Evolutionary conservation across 1,140 invertebrate genomes (phyloP), one percentile per base, ranked within the genome.

Genomic region (Trichonephila clavata): DNA sequence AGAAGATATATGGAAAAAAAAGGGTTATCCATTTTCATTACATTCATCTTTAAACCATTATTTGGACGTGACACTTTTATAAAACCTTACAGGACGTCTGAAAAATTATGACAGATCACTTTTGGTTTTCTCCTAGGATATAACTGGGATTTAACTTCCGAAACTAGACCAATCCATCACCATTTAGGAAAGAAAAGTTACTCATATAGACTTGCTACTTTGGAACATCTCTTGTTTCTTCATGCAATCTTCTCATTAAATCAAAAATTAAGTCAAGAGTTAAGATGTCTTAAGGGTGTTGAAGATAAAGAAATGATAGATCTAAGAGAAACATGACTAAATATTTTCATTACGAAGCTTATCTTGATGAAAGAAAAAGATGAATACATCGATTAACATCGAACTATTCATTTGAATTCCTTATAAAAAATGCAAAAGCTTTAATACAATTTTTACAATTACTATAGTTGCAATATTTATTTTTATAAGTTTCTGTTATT

Each of bases 1-100:
- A 6, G n/a, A 65, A 65, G 13, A 21, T 20, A 63, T n/a, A 24
- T n/a, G 24, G n/a, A 68, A 68, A 27, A 8, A 14, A 68, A 68
- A 13, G 10, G n/a, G 21, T 24, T 24, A 24, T 24, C 65, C 14
- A 27, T 68, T 68, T 68, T 68, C 21, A 24, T 14, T 68, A 10
- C 27, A 10, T 77, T 77, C 16, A 32, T 77, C 32, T 39, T 77
- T 32, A 20, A 77, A 77, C 71, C 32, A 77, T 32, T 77, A 77
- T 77, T 77, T 32, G 71, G 32, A 77, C 71, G 71, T 77, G 71
- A 77, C 32, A 77, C 27, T 77, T 32, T 77, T 77, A 77, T 77
- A 77, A 77, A 77, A 77, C 24, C 61, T 39, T 77, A 32, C 32
- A 39, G 18, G 14, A 16, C 32, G 32, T 18, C 32, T 20, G 32